Conservation (phyloP, 1,140 invertebrate genomes). For the Drosophila gunungcola region DNA sequence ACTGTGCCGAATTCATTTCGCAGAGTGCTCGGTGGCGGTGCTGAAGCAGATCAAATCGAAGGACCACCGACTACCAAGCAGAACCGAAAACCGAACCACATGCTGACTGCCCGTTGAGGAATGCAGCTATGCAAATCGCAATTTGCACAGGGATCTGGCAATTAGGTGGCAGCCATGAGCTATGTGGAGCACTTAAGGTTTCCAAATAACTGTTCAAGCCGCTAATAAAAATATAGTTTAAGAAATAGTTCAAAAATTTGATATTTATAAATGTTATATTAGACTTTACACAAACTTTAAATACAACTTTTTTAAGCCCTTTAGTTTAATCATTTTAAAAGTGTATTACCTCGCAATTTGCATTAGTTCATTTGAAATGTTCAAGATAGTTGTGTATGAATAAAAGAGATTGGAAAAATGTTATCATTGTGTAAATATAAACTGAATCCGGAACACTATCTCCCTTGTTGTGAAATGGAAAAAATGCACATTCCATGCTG, state of each 20-base stretch:
- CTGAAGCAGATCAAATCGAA: conserved; percentile 48
- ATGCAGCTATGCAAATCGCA: conserved; percentile 62
- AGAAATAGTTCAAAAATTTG: no score
- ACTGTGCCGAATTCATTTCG: conserved; percentile 54
- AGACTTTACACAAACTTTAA: no score
- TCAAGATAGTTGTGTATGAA: conserved; percentile 6
- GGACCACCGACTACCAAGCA: conserved; percentile 37
- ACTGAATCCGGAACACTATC: conserved; percentile 1
- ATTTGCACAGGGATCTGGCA: conserved; percentile 45
- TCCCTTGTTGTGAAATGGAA: not conserved
- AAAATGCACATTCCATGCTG: not conserved
- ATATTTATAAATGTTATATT: no score
- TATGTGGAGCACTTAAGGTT: not conserved
- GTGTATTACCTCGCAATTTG: not conserved
- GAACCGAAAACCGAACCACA: conserved; percentile 41
- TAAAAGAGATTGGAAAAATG: not conserved
- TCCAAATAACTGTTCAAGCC: not conserved
- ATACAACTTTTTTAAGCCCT: no score
- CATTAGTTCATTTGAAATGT: not conserved
- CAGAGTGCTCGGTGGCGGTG: conserved; percentile 5
- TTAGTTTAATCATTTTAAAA: not conserved
- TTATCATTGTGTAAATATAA: conserved; percentile 1
- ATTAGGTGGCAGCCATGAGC: conserved; percentile 21
- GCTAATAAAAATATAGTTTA: no score
- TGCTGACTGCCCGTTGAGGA: conserved; percentile 27